Conservation (phyloP, 2,888 invertebrate genomes). For the Ophioninae sp. region DNA sequence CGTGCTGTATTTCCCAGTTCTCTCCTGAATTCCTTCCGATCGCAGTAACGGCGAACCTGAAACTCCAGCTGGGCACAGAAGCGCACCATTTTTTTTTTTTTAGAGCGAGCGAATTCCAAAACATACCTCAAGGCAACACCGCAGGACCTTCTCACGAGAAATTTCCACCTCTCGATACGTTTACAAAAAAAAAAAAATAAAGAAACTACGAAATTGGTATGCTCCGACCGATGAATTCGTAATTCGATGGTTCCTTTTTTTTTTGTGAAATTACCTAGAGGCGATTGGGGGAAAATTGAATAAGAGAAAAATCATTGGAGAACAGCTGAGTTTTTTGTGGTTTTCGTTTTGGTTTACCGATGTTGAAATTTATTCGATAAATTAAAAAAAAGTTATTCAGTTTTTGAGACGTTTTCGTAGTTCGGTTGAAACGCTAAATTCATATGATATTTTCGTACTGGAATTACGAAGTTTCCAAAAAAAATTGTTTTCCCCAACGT, state of each 20-base stretch:
- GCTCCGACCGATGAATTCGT: neutral
- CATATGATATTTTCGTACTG: no score
- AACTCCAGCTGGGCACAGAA: neutral
- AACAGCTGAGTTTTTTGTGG: neutral
- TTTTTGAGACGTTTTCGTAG: neutral
- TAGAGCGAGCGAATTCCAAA: neutral
- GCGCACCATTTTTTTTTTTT: neutral
- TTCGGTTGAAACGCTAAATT: no score
- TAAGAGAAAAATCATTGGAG: no score
- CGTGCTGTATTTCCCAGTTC: conserved; percentile 20
- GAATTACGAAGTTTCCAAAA: no score
- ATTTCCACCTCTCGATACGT: neutral
- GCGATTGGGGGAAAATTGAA: neutral
- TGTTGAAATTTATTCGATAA: neutral
- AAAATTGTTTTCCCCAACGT: no score
- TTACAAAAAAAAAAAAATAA: neutral
- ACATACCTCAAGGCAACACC: neutral
- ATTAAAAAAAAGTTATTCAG: neutral
- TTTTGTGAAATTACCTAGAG: neutral
- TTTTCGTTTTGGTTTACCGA: neutral
- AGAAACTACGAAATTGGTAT: neutral
- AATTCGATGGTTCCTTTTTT: neutral
- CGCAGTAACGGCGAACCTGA: neutral
- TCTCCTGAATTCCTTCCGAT: conserved; percentile 26
- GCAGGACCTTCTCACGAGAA: neutral